These are phyloP conservation scores for Phyto melanocephala DNA, from an alignment of 2,888 invertebrate species.

Conservation along the genomic window DNA sequence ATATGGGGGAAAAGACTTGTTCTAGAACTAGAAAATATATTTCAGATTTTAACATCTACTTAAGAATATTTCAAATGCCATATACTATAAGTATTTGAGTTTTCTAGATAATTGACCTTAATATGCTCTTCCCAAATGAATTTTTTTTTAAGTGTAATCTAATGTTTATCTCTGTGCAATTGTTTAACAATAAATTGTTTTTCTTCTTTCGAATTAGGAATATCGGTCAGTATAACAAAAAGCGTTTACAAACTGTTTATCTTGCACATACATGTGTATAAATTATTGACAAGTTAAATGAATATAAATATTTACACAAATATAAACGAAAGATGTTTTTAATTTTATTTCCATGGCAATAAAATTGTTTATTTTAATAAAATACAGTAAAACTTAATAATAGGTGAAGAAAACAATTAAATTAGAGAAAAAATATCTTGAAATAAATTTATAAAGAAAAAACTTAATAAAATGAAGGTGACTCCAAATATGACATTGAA, in stretches of 20 bases:
- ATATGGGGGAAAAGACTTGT: too few species aligned
- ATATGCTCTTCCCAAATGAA: too few species aligned
- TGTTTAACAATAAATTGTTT: slow-evolving; percentile 13
- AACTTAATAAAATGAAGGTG: too few species aligned
- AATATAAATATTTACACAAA: slow-evolving; percentile 40
- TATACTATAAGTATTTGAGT: too few species aligned
- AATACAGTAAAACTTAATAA: slow-evolving; percentile 4
- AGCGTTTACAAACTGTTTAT: slow-evolving; percentile 39
- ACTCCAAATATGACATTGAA: too few species aligned
- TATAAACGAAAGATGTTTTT: slow-evolving; percentile 19
- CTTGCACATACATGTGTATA: slow-evolving; percentile 1
- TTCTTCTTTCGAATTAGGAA: slow-evolving; percentile 25
- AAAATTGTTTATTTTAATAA: slow-evolving; percentile 30
- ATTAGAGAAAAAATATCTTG: neutral
- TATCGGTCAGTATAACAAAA: slow-evolving; percentile 60
- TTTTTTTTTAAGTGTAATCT: slow-evolving; percentile 3
- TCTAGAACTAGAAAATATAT: too few species aligned
- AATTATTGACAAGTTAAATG: slow-evolving; percentile 52
- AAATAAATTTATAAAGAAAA: too few species aligned
- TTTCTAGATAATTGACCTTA: too few species aligned
- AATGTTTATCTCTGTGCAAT: neutral
- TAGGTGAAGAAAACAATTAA: neutral
- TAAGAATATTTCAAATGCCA: too few species aligned
- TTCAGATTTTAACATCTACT: too few species aligned
- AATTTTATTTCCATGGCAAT: slow-evolving; percentile 8